Base-by-base conservation (phyloP, 2,113 vertebrate species). In the Odontesthes bonariensis region DNA sequence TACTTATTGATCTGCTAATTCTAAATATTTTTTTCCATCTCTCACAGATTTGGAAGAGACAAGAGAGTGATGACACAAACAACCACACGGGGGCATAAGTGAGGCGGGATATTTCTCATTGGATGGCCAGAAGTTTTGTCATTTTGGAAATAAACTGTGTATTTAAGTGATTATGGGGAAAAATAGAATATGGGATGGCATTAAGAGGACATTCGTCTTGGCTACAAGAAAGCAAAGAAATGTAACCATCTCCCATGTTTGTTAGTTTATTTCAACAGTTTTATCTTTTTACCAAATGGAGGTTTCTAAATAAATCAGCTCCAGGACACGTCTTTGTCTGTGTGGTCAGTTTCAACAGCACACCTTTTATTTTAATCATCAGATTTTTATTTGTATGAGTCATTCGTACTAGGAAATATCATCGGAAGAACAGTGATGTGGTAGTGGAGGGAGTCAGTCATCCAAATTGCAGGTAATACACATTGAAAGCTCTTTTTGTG, bases 41-140 rank as follows among this genome's bases (percentile, higher is more conserved):
- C 9, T 84, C n/a, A 1, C 86, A 99, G 97, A 98, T 99, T 82
- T 99, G 97, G 97, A 98, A 97, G 85, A 95, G 97, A 72, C 94
- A 96, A 0, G 96, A 95, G 49, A 79, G 65, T 51, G 91, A 91
- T 11, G 94, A 94, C 3, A 94, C 92, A 82, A 94, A 94, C 16
- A 96, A 94, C 86, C 96, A 97, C 69, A 95, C 93, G 1, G 96
- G 95, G 0, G 95, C 95, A 1, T 98, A 92, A 96, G 44, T 17
- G 31, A 63, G 22, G 7, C 53, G 35, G 46, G 23, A 55, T 6
- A 42, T 19, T 58, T 27, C 17, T 74, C 27, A 22, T 13, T 59
- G 20, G 35, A 33, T 27, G 13, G 22, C 12, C 33, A 42, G 40
- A 79, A 32, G 19, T 51, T 42, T 33, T 14, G 16, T 49, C 27